A percentile compares a stretch with the other conserved stretches of the same genome.
Evolutionary conservation across 2,888 invertebrate species (phyloP).

Genomic region (Deroplatys truncata): DNA sequence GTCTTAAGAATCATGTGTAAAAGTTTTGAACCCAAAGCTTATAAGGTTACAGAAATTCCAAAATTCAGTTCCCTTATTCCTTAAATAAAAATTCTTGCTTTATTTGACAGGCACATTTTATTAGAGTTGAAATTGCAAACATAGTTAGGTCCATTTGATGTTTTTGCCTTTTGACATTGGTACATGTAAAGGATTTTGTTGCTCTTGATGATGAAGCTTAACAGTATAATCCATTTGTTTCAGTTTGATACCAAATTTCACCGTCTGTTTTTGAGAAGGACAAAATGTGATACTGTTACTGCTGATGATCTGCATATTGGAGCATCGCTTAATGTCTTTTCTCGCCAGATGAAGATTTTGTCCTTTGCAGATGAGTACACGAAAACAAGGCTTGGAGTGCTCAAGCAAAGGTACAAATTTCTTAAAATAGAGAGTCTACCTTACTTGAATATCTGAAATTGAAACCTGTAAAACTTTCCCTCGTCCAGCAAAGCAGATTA

Average conservation of each 20-base stretch:
- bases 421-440: not conserved
- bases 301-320: constrained; percentile 70
- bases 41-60: no score
- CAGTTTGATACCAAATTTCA: constrained; percentile 61
- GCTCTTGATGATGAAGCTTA: constrained; percentile 3
- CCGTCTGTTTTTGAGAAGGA: constrained; percentile 63
- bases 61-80: no score
- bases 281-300: constrained; percentile 61
- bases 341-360: constrained; percentile 66
- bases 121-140: not conserved
- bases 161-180: not conserved
- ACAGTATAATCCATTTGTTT: not conserved
- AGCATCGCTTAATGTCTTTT: constrained; percentile 66
- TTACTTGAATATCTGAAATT: no score
- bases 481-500: no score
- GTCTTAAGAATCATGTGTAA: no score
- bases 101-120: not conserved
- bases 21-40: no score
- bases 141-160: not conserved
- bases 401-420: constrained; percentile 59
- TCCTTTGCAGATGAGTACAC: constrained; percentile 70
- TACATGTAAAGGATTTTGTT: not conserved
- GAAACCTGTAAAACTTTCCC: not conserved
- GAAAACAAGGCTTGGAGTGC: constrained; percentile 56
- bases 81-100: not conserved